phyloP scores from a whole-genome alignment of 2,797 vertebrate genomes.

The Hypotaenidia philippensis region DNA sequence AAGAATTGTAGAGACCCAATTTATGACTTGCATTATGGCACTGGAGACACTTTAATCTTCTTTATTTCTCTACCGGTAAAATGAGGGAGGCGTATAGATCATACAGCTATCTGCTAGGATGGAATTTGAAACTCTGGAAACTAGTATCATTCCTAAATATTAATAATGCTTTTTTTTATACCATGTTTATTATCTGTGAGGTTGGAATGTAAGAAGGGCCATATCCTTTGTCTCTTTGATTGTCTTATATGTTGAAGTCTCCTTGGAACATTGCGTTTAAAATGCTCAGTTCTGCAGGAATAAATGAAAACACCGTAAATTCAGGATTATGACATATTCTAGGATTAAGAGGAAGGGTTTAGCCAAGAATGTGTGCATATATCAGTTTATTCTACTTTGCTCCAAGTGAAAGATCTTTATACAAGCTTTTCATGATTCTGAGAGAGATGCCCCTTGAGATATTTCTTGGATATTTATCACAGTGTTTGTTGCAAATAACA shows the following conservation, averaged over 20 bases:
- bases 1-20: neutral
- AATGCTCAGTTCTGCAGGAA: neutral
- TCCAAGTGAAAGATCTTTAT: neutral
- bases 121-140: neutral
- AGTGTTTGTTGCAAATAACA: neutral
- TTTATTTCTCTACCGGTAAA: neutral
- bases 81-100: neutral
- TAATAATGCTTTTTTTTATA: neutral
- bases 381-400: neutral
- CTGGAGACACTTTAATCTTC: neutral
- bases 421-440: constrained; percentile 26
- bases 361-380: neutral
- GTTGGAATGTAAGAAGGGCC: neutral
- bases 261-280: neutral
- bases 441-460: neutral
- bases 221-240: neutral
- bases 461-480: neutral
- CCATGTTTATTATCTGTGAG: neutral
- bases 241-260: neutral
- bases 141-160: neutral
- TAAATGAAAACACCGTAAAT: constrained; percentile 22
- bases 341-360: neutral
- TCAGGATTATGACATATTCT: neutral
- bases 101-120: neutral
- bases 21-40: neutral